A percentile compares a stretch with the other conserved stretches of the same genome.
Conservation (phyloP, 1,140 invertebrate genomes). For the Drosophila albomicans region DNA sequence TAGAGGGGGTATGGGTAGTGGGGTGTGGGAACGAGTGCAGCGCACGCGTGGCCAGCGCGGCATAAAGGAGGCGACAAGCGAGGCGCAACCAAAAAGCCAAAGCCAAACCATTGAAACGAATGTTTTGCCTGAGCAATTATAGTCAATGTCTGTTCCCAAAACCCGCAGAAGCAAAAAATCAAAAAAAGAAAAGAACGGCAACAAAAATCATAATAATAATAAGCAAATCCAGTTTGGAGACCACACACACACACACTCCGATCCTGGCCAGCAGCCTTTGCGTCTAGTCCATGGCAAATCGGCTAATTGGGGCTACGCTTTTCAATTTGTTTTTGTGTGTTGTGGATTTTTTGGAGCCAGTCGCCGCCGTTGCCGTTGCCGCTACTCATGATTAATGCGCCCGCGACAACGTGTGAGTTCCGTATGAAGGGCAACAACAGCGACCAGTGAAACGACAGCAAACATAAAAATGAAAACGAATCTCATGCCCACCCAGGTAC, state of each 20-base stretch:
- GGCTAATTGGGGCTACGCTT: constrained; percentile 67
- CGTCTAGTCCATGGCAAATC: constrained; percentile 32
- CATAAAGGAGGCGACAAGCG: constrained; percentile 80
- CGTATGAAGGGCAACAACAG: constrained; percentile 39
- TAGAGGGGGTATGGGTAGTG: background rate
- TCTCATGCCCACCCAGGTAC: constrained; percentile 72
- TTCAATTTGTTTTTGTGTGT: constrained; percentile 20
- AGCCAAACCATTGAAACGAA: constrained; percentile 77
- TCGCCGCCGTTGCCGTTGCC: background rate
- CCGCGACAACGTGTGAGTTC: constrained; percentile 78
- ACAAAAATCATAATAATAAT: background rate
- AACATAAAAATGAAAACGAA: constrained; percentile 78
- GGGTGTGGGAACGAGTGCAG: constrained; percentile 32
- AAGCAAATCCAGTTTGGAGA: constrained; percentile 23
- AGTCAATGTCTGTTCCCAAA: constrained; percentile 50
- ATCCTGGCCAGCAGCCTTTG: constrained; percentile 11
- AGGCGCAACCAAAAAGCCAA: constrained; percentile 69
- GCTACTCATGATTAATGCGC: constrained; percentile 73
- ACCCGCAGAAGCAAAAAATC: constrained; percentile 4
- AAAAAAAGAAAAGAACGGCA: background rate
- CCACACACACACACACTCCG: constrained; percentile 64
- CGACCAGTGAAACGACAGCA: constrained; percentile 48
- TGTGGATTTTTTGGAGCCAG: constrained; percentile 48
- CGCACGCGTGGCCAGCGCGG: constrained; percentile 78
- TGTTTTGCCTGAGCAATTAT: constrained; percentile 79